phyloP scores from a whole-genome alignment of 2,113 vertebrate genomes.

The Tragulus kanchil region DNA sequence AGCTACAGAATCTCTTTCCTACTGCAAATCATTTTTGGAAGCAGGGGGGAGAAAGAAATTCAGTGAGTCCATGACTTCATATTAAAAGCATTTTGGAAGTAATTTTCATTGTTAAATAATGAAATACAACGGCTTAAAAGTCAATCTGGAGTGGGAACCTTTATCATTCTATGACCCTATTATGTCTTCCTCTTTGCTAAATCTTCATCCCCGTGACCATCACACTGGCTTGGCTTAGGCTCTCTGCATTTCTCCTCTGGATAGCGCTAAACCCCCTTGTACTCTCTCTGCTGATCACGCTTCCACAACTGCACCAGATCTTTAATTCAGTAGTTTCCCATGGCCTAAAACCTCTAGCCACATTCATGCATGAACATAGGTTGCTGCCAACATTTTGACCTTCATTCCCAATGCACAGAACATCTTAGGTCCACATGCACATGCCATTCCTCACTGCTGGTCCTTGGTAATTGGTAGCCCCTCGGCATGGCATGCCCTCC shows the following conservation, averaged over 20 bases:
- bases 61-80: not conserved
- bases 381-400: not conserved
- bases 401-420: not conserved
- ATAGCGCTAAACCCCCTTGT: not conserved
- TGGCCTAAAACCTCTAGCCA: not conserved
- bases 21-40: not conserved
- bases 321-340: not conserved
- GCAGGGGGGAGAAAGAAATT: not conserved
- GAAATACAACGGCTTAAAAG: slow-evolving; percentile 54
- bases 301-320: not conserved
- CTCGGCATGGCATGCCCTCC: not conserved
- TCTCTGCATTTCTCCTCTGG: not conserved
- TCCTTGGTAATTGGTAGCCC: not conserved
- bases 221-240: not conserved
- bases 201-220: not conserved
- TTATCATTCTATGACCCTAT: not conserved
- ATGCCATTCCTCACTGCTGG: not conserved
- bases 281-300: no score
- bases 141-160: not conserved
- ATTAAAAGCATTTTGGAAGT: slow-evolving; percentile 61
- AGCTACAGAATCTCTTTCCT: not conserved
- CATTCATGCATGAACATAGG: not conserved
- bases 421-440: not conserved
- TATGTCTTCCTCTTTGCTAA: not conserved
- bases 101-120: slow-evolving; percentile 51